Evolutionary conservation across 2,888 invertebrate genomes (phyloP), one percentile per base, ranked within the genome.

Genomic region (Lasioglossum morio): DNA sequence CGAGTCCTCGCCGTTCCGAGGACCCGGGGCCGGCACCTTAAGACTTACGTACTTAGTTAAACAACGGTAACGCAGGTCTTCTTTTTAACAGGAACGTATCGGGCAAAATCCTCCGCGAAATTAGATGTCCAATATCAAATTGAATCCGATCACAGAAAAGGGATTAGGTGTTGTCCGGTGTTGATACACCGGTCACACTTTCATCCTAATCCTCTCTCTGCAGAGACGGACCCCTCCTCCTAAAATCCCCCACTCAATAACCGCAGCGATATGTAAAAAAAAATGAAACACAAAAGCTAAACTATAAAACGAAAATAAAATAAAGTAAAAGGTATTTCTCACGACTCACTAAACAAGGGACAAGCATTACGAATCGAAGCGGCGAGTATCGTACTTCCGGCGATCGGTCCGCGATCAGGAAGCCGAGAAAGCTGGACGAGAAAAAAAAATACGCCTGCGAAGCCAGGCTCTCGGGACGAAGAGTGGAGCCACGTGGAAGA

Each of bases 401-500:
- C 79, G 85, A 88, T 88, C 81, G 90, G 80, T 83, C 88, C 85
- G 75, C 78, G 81, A 86, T 74, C 82, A 79, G 48, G 81, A 84
- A 73, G 77, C 79, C 78, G 81, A 57, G 72, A 66, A 73, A 75
- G 60, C 60, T 72, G 48, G 77, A 87, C 84, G 84, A 85, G 81
- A 16, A 87, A n/a, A n/a, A n/a, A n/a, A 83, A 81, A 27, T 84
- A 69, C 81, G 72, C 75, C 75, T 81, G 76, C 72, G 73, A 84
- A 69, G 87, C 40, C 78, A 79, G 80, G 85, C 85, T 84, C 84
- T 83, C 80, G 78, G 72, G 66, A 85, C 86, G 81, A 87, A 85
- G 90, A 90, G 74, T 66, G 48, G 57, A 88, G 89, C 91, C 91
- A 92, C 93, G 94, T 89, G 46, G 92, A 87, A 82, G 84, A 81